phyloP scores from a whole-genome alignment of 53 echinoderm and acorn worm genomes.

The Patiria pectinifera region DNA sequence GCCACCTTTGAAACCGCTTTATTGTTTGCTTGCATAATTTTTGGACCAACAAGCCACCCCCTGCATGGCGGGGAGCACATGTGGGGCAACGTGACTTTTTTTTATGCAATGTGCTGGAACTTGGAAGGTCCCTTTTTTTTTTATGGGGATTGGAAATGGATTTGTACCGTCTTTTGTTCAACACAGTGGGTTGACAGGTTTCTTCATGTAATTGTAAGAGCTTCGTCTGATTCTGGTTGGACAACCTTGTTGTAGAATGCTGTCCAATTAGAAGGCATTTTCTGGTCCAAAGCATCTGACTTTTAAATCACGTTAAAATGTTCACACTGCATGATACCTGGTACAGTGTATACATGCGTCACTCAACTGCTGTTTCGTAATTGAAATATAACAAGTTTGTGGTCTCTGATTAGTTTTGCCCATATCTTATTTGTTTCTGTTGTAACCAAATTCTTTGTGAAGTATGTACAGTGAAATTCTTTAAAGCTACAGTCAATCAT shows the following conservation, averaged over 20 bases:
- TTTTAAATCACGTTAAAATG: too few species aligned
- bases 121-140: not conserved
- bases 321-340: too few species aligned
- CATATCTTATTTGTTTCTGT: too few species aligned
- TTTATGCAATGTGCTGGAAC: not conserved
- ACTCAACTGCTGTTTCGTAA: too few species aligned
- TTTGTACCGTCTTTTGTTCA: not conserved
- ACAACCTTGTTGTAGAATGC: not conserved
- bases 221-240: not conserved
- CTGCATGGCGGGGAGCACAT: not conserved
- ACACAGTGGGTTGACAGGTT: not conserved
- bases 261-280: too few species aligned
- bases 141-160: not conserved
- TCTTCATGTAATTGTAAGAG: not conserved
- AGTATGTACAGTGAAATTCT: too few species aligned
- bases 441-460: too few species aligned
- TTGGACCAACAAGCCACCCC: not conserved
- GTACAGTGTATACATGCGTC: too few species aligned
- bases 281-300: too few species aligned
- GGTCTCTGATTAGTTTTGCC: too few species aligned
- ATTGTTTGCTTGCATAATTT: not conserved
- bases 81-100: not conserved
- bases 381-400: too few species aligned
- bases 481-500: too few species aligned
- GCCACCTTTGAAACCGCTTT: not conserved